Base-by-base conservation (phyloP, 2,888 invertebrate species). In the Phrixothrix hirtus region DNA sequence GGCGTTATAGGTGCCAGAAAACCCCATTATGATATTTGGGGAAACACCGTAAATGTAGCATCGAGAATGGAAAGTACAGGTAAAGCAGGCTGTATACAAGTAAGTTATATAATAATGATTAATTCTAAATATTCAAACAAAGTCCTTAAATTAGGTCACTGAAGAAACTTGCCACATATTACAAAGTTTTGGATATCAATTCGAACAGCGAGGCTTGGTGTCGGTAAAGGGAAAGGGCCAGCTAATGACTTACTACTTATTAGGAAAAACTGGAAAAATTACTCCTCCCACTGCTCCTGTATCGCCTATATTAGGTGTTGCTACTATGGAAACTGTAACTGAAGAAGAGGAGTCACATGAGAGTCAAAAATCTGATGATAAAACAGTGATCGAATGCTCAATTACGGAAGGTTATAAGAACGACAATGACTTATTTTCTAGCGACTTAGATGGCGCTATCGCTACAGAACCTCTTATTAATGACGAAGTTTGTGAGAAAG, bases 21-120 rank as follows among this genome's bases (percentile, higher is more conserved):
- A 72, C 95, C 95, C 0, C 95, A 95, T 74, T 96, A 95, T 70
- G 95, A 96, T 73, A 95, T 96, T 65, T 95, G 94, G 94, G 95
- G 95, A 1, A 95, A 96, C 72, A 94, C 95, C 0, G 95, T 96
- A 10, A 98, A 98, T 72, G 96, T 98, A 1, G 95, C 97, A 3
- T 95, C 95, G 0, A 81, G 96, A 50, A 98, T 98, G 97, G 97
- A 98, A 74, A 95, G 94, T 70, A 96, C 96, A 0, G 97, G 97
- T 55, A 95, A 94, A 78, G 93, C 93, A 44, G 94, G 94, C 2
- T 91, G 89, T 62, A 90, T 95, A 67, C 94, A 96, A 86, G 95
- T 94, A 67, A 76, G 66, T 50, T 38, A 11, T 38, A 41, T 47
- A n/a, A n/a, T n/a, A n/a, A n/a, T n/a, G n/a, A n/a, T n/a, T n/a